Evolutionary conservation across 2,797 vertebrate species (phyloP).

Genomic region (Corythornis leucogaster): DNA sequence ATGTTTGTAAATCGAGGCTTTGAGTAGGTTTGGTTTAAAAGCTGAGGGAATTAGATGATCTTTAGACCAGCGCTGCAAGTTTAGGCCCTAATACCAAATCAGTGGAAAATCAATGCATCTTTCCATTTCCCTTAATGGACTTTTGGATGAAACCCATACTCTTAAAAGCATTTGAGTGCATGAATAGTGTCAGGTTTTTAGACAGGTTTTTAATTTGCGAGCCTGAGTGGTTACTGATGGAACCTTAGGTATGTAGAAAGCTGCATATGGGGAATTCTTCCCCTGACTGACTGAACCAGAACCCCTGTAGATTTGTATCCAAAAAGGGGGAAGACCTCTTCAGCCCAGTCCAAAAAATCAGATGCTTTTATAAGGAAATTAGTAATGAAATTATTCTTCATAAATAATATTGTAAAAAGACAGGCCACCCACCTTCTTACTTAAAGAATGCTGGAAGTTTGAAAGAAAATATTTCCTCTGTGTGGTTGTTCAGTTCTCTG

Average conservation of each 20-base stretch:
- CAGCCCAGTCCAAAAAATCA: not conserved
- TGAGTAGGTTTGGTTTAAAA: slow-evolving; percentile 9
- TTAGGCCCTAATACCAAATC: slow-evolving; percentile 20
- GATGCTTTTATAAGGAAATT: not conserved
- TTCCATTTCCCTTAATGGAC: slow-evolving; percentile 63
- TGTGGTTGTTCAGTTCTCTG: not conserved
- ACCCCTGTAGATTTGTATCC: not conserved
- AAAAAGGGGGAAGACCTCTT: not conserved
- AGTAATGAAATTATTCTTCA: not conserved
- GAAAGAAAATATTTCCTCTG: not conserved
- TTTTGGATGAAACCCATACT: slow-evolving; percentile 56
- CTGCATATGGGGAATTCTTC: not conserved
- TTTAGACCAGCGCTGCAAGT: slow-evolving; percentile 8
- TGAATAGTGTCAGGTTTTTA: slow-evolving; percentile 22
- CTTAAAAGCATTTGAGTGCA: slow-evolving; percentile 53
- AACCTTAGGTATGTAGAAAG: not conserved
- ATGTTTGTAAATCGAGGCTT: slow-evolving; percentile 29
- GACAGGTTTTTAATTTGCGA: slow-evolving; percentile 40
- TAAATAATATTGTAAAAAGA: not conserved
- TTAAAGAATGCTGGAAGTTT: not conserved
- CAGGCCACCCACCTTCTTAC: not conserved
- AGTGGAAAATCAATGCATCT: slow-evolving; percentile 48
- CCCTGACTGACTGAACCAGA: not conserved
- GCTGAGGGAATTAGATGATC: not conserved
- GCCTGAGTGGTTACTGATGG: not conserved